Evolutionary conservation across 2,797 vertebrate species (phyloP).

Genomic region (Darevskia nairensis): DNA sequence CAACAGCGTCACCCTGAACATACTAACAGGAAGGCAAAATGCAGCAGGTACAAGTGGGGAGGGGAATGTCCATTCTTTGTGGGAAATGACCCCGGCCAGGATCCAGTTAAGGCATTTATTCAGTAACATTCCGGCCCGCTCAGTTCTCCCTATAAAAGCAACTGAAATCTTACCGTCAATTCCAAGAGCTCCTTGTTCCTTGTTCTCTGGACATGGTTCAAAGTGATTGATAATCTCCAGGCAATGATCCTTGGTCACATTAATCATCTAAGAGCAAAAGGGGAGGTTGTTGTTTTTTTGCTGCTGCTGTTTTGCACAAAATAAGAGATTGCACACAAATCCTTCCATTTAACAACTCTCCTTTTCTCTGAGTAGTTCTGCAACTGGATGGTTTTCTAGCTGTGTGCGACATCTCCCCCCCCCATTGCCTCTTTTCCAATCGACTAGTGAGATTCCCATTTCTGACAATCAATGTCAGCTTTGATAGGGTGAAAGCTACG

Average conservation of each 20-base stretch:
- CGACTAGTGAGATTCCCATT: conserved; percentile 72
- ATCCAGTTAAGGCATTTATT: not conserved
- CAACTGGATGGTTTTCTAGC: conserved; percentile 33
- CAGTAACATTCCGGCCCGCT: not conserved
- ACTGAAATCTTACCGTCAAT: conserved; percentile 88
- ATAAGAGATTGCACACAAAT: not conserved
- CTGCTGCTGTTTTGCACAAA: not conserved
- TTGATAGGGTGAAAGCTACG: conserved; percentile 56
- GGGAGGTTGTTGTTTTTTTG: not conserved
- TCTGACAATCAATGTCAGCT: conserved; percentile 74
- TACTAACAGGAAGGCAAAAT: not conserved
- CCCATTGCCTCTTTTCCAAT: conserved; percentile 56
- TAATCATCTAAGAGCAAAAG: conserved; percentile 84
- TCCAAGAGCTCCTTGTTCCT: conserved; percentile 88
- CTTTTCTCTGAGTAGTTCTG: not conserved
- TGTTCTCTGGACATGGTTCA: conserved; percentile 94
- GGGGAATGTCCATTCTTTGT: not conserved
- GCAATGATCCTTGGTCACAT: conserved; percentile 90
- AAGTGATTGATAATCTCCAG: conserved; percentile 92
- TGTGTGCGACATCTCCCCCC: not conserved
- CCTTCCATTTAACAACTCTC: not conserved
- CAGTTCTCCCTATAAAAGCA: not conserved
- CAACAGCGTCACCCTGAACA: too few species aligned
- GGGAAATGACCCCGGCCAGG: not conserved
- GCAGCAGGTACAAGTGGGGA: not conserved